A percentile compares a stretch with the other conserved stretches of the same genome.
These are phyloP conservation scores for Philhelius pedissequus DNA, from an alignment of 2,888 invertebrate genomes.

Conservation along the genomic window DNA sequence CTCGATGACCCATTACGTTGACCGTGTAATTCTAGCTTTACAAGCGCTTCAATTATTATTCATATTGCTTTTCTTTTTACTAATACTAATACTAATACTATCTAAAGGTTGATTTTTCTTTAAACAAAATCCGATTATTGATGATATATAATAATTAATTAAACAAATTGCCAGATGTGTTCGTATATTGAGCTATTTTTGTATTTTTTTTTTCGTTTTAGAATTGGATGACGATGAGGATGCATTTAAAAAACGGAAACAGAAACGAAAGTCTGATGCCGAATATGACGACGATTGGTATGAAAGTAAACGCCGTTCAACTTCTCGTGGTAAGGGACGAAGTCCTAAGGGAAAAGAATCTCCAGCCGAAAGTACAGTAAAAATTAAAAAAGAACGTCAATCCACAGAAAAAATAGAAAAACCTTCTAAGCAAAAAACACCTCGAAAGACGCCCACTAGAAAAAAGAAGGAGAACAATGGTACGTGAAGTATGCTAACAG, in stretches of 20 bases:
- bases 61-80: too few relatives aligned
- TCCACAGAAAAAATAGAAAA: conserved; percentile 73
- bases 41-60: too few relatives aligned
- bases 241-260: conserved; percentile 74
- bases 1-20: too few relatives aligned
- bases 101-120: too few relatives aligned
- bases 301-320: conserved; percentile 74
- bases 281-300: conserved; percentile 79
- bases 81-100: too few relatives aligned
- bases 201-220: conserved; percentile 38
- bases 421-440: conserved; percentile 69
- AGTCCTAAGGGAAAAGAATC: conserved; percentile 74
- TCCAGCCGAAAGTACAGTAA: conserved; percentile 74
- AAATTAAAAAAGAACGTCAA: conserved; percentile 76
- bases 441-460: conserved; percentile 74
- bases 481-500: conserved; percentile 67
- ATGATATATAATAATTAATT: too few relatives aligned
- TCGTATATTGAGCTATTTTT: background rate
- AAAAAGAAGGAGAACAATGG: conserved; percentile 73
- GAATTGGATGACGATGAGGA: conserved; percentile 78
- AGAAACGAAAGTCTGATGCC: conserved; percentile 76
- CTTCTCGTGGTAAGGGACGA: conserved; percentile 75
- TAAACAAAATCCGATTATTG: too few relatives aligned
- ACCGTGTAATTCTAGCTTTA: too few relatives aligned
- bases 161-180: too few relatives aligned